A percentile compares a stretch with the other conserved stretches of the same genome.
These are phyloP conservation scores for Macrostomum lignano DNA, from an alignment of 1,140 invertebrate genomes.

Conservation along the genomic window DNA sequence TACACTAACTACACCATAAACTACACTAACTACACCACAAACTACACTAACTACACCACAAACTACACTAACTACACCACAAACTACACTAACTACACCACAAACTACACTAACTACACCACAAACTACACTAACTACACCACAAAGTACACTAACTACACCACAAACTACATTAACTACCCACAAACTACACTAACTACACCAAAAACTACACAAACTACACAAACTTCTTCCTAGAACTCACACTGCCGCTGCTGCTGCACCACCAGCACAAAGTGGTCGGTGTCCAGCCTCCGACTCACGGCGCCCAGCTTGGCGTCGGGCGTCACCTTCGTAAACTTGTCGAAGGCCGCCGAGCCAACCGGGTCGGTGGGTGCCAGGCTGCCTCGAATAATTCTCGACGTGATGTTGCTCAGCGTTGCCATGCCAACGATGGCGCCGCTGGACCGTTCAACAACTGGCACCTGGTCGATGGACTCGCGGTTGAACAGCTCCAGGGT, in stretches of 20 bases:
- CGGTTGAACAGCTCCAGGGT: conserved; percentile 39
- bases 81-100: no score
- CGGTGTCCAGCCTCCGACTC: conserved; percentile 46
- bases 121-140: no score
- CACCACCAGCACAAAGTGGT: conserved; percentile 44
- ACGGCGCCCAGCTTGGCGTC: conserved; percentile 33
- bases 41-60: no score
- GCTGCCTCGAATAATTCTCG: conserved; percentile 38
- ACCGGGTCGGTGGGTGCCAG: conserved; percentile 35
- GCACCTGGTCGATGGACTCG: conserved; percentile 38
- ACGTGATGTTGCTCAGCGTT: conserved; percentile 40
- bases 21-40: no score
- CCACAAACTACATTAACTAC: no score
- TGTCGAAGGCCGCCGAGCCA: conserved; percentile 38
- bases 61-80: no score
- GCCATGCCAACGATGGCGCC: conserved; percentile 41
- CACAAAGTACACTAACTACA: no score
- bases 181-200: neutral
- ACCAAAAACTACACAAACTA: conserved; percentile 6
- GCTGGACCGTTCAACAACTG: conserved; percentile 35
- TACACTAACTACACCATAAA: no score
- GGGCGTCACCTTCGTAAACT: conserved; percentile 43
- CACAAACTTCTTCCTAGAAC: conserved; percentile 10
- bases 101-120: no score
- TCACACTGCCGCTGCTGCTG: conserved; percentile 34